Conservation (phyloP, 2,113 vertebrate genomes). For the Nesospiza acunhae region DNA sequence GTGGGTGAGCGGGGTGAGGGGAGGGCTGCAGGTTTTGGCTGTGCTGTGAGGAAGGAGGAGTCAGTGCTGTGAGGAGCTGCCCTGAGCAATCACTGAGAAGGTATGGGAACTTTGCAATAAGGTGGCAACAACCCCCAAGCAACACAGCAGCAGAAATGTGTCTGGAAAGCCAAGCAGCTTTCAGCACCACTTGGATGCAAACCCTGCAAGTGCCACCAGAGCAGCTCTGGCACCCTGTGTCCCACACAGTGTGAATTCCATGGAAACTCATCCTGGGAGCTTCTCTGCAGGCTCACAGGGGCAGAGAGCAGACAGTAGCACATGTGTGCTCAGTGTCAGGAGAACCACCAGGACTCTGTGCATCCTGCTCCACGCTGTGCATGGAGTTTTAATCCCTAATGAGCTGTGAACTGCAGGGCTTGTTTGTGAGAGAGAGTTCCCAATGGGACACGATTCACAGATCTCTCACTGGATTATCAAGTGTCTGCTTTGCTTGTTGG, state of each 20-base stretch:
- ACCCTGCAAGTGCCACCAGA: background rate
- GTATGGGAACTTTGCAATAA: too few species aligned
- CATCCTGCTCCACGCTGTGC: background rate
- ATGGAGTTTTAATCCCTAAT: background rate
- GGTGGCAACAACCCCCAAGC: too few species aligned
- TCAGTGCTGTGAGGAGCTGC: too few species aligned
- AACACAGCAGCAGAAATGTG: accelerated
- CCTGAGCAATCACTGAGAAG: too few species aligned
- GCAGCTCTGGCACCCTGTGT: background rate
- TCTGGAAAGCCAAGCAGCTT: background rate
- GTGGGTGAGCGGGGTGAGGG: too few species aligned
- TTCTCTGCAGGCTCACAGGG: background rate
- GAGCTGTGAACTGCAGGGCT: background rate
- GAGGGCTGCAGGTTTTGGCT: too few species aligned
- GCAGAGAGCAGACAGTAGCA: background rate
- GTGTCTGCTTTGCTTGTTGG: background rate
- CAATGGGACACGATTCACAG: background rate
- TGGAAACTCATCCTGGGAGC: background rate
- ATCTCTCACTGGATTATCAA: background rate
- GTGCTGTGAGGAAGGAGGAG: too few species aligned
- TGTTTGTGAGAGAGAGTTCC: background rate
- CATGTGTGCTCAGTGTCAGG: background rate
- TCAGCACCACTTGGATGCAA: background rate
- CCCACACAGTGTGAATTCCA: background rate
- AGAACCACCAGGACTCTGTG: background rate